Evolutionary conservation across 2,797 vertebrate species (phyloP).

Genomic region (Xenopus petersii): DNA sequence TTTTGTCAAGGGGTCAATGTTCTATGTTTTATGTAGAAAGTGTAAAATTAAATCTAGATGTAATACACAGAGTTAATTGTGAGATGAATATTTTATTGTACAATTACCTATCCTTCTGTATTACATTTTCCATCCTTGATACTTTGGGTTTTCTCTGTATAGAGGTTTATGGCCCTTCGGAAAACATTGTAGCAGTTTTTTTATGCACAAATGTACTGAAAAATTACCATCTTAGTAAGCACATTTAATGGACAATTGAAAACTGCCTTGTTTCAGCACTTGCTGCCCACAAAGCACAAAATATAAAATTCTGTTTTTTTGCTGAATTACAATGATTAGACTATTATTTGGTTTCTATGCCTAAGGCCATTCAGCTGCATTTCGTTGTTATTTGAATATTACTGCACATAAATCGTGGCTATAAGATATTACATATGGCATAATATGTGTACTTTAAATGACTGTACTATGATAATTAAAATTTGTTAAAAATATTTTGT

Average conservation of each 20-base stretch:
- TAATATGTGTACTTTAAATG: no score
- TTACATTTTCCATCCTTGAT: neutral
- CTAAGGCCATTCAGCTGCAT: slow-evolving; percentile 37
- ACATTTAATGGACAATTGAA: slow-evolving; percentile 45
- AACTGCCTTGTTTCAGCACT: slow-evolving; percentile 33
- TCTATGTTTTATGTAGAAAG: neutral
- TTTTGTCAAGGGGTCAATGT: neutral
- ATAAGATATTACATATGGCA: no score
- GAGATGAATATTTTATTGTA: slow-evolving; percentile 31
- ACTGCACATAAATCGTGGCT: no score
- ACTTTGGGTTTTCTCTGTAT: neutral
- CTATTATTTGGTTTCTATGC: slow-evolving; percentile 27
- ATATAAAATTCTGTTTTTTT: slow-evolving; percentile 32
- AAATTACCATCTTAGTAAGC: slow-evolving; percentile 43
- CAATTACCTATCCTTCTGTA: neutral
- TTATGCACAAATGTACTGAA: slow-evolving; percentile 36
- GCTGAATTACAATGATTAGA: slow-evolving; percentile 39
- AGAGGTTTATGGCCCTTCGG: slow-evolving; percentile 9
- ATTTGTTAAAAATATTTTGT: no score
- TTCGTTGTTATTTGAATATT: neutral
- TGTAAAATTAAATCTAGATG: neutral
- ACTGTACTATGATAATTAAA: no score
- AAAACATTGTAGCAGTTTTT: slow-evolving; percentile 27
- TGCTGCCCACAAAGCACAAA: slow-evolving; percentile 38
- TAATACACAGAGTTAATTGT: slow-evolving; percentile 5